Evolutionary conservation across 2,888 invertebrate species (phyloP).

Genomic region (Tortricodes alternella): DNA sequence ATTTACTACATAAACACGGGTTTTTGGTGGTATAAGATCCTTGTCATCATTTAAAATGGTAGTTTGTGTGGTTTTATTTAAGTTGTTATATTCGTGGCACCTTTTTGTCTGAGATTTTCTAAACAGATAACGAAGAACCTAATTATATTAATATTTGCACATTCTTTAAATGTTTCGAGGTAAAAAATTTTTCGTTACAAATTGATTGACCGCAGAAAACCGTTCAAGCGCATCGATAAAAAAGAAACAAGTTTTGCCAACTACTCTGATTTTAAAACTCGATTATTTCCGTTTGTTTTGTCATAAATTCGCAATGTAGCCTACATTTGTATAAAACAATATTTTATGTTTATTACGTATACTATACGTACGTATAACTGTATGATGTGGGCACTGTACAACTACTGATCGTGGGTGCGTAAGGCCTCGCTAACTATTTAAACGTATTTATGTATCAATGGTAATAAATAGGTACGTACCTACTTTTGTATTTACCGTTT

Average conservation of each 20-base stretch:
- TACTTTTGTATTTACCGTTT: not conserved
- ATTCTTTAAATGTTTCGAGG: too few species aligned
- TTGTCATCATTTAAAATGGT: too few species aligned
- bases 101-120: too few species aligned
- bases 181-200: not conserved
- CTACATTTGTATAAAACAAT: not conserved
- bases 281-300: slow-evolving; percentile 26
- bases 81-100: too few species aligned
- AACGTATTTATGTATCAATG: not conserved
- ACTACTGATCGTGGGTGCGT: slow-evolving; percentile 13
- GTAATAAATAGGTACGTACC: not conserved
- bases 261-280: slow-evolving; percentile 22
- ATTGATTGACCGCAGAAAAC: not conserved
- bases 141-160: too few species aligned
- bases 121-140: too few species aligned
- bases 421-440: slow-evolving; percentile 21
- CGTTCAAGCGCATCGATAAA: slow-evolving; percentile 7
- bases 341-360: not conserved
- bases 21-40: too few species aligned
- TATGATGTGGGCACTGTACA: not conserved
- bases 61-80: too few species aligned
- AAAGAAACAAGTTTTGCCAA: slow-evolving; percentile 21
- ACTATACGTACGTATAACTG: too few species aligned
- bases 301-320: slow-evolving; percentile 20
- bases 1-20: too few species aligned